These are phyloP conservation scores for Drosophila nannoptera DNA, from an alignment of 1,140 invertebrate species.

Conservation along the genomic window DNA sequence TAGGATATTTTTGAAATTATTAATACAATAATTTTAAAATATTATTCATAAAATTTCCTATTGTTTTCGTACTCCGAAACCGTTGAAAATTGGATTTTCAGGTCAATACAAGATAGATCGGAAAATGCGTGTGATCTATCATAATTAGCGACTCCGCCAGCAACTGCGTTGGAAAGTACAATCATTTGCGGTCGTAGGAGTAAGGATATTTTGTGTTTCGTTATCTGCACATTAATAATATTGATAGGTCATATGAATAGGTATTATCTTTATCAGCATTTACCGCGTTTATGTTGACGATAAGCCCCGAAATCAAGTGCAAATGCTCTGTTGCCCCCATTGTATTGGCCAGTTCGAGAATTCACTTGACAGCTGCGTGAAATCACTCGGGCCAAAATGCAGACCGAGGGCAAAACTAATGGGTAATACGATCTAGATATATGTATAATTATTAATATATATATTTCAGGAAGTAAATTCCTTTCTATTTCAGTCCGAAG, in stretches of 20 bases:
- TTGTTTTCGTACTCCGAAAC: no score
- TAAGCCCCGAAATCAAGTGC: slow-evolving; percentile 14
- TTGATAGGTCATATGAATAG: slow-evolving; percentile 20
- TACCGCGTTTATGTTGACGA: slow-evolving; percentile 8
- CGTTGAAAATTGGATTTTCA: no score
- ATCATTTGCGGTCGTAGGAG: neutral
- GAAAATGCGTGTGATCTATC: no score
- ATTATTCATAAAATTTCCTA: no score
- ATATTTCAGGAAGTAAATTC: neutral
- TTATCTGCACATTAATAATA: slow-evolving; percentile 26
- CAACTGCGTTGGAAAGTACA: neutral
- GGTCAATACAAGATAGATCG: no score
- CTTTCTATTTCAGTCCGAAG: neutral
- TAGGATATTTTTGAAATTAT: no score
- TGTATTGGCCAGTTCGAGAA: slow-evolving; percentile 8
- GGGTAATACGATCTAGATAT: neutral
- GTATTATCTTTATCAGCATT: slow-evolving; percentile 15
- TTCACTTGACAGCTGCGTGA: slow-evolving; percentile 12
- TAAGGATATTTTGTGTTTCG: neutral
- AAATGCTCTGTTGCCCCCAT: slow-evolving; percentile 6
- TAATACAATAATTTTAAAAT: no score
- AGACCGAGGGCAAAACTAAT: neutral
- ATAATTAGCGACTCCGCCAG: no score
- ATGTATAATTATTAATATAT: neutral
- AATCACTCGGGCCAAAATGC: slow-evolving; percentile 8